phyloP scores from a whole-genome alignment of 2,113 vertebrate genomes.

The Phyllostomus hastatus region DNA sequence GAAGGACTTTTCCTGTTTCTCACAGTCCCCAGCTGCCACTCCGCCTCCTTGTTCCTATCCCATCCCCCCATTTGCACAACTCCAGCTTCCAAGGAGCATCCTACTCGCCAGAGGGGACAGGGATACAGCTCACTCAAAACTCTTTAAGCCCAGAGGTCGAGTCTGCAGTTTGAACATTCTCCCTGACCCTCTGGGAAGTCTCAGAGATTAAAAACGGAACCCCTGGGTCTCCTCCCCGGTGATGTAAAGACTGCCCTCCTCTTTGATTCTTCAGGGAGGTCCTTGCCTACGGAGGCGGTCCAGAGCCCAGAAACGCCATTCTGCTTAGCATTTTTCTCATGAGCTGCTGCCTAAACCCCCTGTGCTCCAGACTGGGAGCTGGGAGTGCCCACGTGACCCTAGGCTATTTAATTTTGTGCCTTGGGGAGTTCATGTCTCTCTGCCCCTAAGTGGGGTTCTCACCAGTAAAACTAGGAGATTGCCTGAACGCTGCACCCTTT shows the following conservation, averaged over 20 bases:
- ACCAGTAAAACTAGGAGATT: not conserved
- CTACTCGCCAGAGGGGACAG: not conserved
- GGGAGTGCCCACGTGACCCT: not conserved
- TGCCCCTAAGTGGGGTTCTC: not conserved
- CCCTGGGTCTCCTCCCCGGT: not conserved
- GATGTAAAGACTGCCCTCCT: not conserved
- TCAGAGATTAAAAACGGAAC: not conserved
- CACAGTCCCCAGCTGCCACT: not conserved
- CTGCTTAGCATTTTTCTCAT: not conserved
- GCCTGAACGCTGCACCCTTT: not conserved
- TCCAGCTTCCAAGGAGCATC: not conserved
- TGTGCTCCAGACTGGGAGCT: not conserved
- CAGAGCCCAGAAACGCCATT: not conserved
- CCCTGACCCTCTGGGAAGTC: not conserved
- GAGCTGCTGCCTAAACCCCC: not conserved
- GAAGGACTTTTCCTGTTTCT: slow-evolving; percentile 21
- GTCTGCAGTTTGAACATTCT: not conserved
- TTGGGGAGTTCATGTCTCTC: not conserved
- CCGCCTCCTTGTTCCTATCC: not conserved
- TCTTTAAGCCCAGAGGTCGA: not conserved
- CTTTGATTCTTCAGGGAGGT: not conserved
- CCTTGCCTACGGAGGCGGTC: not conserved
- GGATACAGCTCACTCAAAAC: not conserved
- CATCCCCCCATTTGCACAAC: not conserved
- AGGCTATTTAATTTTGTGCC: accelerated